Evolutionary conservation across 2,888 invertebrate species (phyloP).

Genomic region (Platycheirus rosarum): DNA sequence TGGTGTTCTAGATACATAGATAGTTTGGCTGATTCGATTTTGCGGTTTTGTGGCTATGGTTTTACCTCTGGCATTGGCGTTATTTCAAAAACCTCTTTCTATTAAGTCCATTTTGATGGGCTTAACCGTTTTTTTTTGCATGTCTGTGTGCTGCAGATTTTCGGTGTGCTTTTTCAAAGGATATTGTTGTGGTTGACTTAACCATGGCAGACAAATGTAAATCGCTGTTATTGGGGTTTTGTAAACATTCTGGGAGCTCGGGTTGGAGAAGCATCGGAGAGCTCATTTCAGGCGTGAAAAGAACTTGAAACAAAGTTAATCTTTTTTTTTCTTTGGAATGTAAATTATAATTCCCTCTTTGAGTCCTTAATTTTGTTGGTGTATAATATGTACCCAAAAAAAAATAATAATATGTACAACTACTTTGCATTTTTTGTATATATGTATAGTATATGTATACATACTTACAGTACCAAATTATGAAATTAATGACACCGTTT

Average conservation of each 20-base stretch:
- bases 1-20: conserved; percentile 37
- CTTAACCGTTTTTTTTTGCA: conserved; percentile 3
- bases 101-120: conserved; percentile 5
- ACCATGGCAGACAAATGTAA: conserved; percentile 57
- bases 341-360: too few species aligned
- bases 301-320: conserved; percentile 16
- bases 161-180: conserved; percentile 2
- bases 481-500: conserved; percentile 42
- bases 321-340: conserved; percentile 3
- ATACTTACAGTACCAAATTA: too few species aligned
- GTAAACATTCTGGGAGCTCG: conserved; percentile 33
- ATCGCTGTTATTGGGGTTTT: conserved; percentile 42
- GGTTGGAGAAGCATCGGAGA: conserved; percentile 23
- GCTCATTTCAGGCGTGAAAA: conserved; percentile 39
- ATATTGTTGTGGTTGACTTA: conserved; percentile 57
- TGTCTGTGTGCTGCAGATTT: too few species aligned
- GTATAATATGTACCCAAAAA: too few species aligned
- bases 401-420: too few species aligned
- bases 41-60: conserved; percentile 59
- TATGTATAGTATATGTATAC: too few species aligned
- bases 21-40: conserved; percentile 65
- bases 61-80: conserved; percentile 38
- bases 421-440: too few species aligned
- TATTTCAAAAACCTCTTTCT: conserved; percentile 7
- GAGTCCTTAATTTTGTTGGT: too few species aligned